Percentiles rank a stretch among this genome's conserved stretches.
Conservation (phyloP, 2,888 invertebrate genomes). For the Drosophila falleni region DNA sequence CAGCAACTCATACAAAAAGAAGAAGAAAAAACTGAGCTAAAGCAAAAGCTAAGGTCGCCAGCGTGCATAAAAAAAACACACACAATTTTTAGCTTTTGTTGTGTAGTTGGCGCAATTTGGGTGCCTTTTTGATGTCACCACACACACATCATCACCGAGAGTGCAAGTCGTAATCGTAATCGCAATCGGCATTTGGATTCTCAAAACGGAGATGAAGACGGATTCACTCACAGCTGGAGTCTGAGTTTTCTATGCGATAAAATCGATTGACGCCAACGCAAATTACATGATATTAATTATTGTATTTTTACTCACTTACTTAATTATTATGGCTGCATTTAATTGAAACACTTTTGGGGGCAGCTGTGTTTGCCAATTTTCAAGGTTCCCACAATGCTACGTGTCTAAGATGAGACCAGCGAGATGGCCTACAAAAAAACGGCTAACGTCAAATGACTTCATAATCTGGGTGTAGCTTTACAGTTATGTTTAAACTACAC, state of each 20-base stretch:
- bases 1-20: slow-evolving; percentile 17
- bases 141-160: slow-evolving; percentile 47
- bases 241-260: slow-evolving; percentile 37
- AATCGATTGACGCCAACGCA: slow-evolving; percentile 69
- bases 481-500: slow-evolving; percentile 41
- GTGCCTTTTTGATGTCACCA: slow-evolving; percentile 72
- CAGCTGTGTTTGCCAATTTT: slow-evolving; percentile 37
- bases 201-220: slow-evolving; percentile 9
- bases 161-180: slow-evolving; percentile 30
- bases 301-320: slow-evolving; percentile 49
- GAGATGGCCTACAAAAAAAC: slow-evolving; percentile 58
- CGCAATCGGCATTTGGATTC: slow-evolving; percentile 26
- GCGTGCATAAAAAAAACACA: slow-evolving; percentile 69
- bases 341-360: slow-evolving; percentile 69
- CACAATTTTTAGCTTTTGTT: slow-evolving; percentile 64
- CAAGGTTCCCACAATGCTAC: slow-evolving; percentile 60
- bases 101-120: slow-evolving; percentile 72
- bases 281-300: slow-evolving; percentile 72
- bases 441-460: slow-evolving; percentile 21
- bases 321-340: slow-evolving; percentile 64
- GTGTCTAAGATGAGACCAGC: slow-evolving; percentile 43
- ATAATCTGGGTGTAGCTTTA: slow-evolving; percentile 52
- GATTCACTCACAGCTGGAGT: slow-evolving; percentile 11
- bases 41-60: slow-evolving; percentile 64
- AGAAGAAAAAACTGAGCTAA: slow-evolving; percentile 23